phyloP scores from a whole-genome alignment of 35 echinoderm and acorn worm genomes.

The Apostichopus parvimensis region DNA sequence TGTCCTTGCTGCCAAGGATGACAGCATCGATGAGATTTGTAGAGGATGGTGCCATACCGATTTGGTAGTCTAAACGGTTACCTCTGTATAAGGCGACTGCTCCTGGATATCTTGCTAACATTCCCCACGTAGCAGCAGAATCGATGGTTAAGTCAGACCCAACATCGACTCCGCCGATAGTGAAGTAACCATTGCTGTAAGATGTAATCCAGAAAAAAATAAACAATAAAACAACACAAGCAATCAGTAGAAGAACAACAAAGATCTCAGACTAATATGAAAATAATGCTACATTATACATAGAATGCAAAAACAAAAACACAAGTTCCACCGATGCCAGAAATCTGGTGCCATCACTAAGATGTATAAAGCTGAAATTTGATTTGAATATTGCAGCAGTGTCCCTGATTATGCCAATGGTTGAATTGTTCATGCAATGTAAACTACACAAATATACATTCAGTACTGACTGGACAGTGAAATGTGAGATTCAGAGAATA shows the following conservation, averaged over 20 bases:
- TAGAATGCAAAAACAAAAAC: no score
- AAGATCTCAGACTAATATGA: background rate
- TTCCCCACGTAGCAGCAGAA: slow-evolving; percentile 41
- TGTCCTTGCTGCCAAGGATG: slow-evolving; percentile 61
- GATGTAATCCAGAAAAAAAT: background rate
- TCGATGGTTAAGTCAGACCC: slow-evolving; percentile 27
- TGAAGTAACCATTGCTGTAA: slow-evolving; percentile 70
- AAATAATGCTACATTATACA: no score
- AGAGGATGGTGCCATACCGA: slow-evolving; percentile 52
- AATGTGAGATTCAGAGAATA: no score
- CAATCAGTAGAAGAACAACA: background rate
- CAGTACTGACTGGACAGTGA: no score
- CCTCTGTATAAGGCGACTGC: slow-evolving; percentile 83
- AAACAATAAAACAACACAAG: background rate
- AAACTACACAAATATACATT: no score
- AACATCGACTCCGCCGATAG: slow-evolving; percentile 36
- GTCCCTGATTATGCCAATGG: no score
- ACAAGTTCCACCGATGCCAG: no score
- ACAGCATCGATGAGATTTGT: slow-evolving; percentile 74
- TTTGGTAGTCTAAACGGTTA: slow-evolving; percentile 36
- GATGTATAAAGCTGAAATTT: no score
- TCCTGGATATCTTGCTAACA: slow-evolving; percentile 56
- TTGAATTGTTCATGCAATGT: no score
- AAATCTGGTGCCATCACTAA: no score
- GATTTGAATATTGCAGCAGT: no score